Percentiles rank a stretch among this genome's conserved stretches.
Conservation (phyloP, 2,888 invertebrate genomes). For the Dicranocentrus wangi region DNA sequence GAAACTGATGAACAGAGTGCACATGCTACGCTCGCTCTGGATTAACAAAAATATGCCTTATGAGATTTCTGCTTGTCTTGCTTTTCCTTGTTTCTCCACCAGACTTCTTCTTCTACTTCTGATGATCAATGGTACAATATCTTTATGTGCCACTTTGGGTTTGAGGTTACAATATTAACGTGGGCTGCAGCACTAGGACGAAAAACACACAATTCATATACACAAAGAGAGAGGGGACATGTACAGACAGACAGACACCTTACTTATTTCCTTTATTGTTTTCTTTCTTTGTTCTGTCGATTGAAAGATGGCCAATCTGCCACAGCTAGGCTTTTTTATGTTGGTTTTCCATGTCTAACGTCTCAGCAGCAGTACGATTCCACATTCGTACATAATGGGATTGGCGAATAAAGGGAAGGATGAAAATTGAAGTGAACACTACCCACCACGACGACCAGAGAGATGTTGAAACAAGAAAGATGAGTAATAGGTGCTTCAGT, state of each 20-base stretch:
- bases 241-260: conserved; percentile 19
- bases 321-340: neutral
- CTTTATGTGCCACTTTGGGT: conserved; percentile 40
- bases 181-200: neutral
- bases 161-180: conserved; percentile 19
- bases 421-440: conserved; percentile 21
- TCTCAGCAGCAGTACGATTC: neutral
- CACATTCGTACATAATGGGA: no score
- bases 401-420: conserved; percentile 23
- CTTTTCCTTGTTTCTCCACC: conserved; percentile 39
- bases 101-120: no score
- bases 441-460: no score
- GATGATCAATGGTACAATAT: conserved; percentile 64
- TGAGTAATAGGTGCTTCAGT: conserved; percentile 8
- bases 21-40: conserved; percentile 29
- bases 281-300: conserved; percentile 13
- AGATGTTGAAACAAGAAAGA: neutral
- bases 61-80: conserved; percentile 49
- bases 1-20: conserved; percentile 3
- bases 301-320: conserved; percentile 53
- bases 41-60: conserved; percentile 58
- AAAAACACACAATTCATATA: neutral
- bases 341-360: conserved; percentile 4
- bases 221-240: no score
- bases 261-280: conserved; percentile 22